Evolutionary conservation across 2,797 vertebrate species (phyloP), one percentile per base, ranked within the genome.

Genomic region (Tolypeutes matacus): DNA sequence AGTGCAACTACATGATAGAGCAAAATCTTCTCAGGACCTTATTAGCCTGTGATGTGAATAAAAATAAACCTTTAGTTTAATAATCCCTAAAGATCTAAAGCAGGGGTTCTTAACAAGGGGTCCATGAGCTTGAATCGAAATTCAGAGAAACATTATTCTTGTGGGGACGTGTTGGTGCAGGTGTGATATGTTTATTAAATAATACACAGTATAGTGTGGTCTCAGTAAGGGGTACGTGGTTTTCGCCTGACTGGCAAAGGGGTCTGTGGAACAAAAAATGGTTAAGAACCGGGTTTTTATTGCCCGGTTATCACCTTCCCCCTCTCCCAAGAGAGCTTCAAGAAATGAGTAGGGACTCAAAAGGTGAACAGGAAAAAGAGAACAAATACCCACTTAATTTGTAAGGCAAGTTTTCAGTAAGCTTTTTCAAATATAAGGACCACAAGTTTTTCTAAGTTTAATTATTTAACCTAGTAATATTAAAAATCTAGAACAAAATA

Each of bases 391-490:
- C 39, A 81, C 18, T 20, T 67, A 64, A 84, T 15, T 17, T 70
- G 25, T 14, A 84, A 83, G 31, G 42, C 29, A 95, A 82, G 84
- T 93, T 94, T 53, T 36, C 39, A 86, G 7, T 82, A 42, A 83
- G 58, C 27, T 83, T 93, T 89, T 87, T 69, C 39, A 93, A 87
- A 34, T 82, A 65, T 6, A 85, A 70, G 53, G 31, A 75, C 25
- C 13, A 78, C 4, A 70, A 42, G 2, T 39, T 73, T 49, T 86
- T 86, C 20, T 64, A 88, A 95, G 91, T 96, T 77, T 65, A 93
- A 90, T 81, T 96, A 29, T 65, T 76, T 89, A 49, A 64, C 36
- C 15, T 51, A 72, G 27, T 82, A 81, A 69, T 53, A 49, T 39
- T 81, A n/a, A 90, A 94, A 88, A 64, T 73, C 23, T 78, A 73